phyloP scores from a whole-genome alignment of 2,888 invertebrate species.

The Microctonus hyperodae region DNA sequence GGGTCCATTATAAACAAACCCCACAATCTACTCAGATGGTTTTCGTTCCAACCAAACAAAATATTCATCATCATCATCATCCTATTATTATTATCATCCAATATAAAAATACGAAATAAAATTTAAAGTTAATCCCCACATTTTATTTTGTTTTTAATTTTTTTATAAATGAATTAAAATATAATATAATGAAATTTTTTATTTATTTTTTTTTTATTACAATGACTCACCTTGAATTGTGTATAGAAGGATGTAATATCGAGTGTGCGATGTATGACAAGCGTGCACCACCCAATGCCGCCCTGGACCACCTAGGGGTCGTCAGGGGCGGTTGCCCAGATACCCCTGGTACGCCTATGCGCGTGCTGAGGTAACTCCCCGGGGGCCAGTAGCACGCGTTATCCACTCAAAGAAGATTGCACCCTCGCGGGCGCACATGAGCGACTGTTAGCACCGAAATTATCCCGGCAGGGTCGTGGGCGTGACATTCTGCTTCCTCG shows the following conservation, averaged over 20 bases:
- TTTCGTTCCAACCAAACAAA: not conserved
- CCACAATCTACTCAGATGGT: not conserved
- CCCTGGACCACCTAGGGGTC: slow-evolving; percentile 63
- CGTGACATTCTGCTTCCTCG: slow-evolving; percentile 40
- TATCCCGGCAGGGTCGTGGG: slow-evolving; percentile 54
- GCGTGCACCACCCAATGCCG: slow-evolving; percentile 59
- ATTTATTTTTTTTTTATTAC: not conserved
- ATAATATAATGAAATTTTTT: too few relatives aligned
- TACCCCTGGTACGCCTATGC: slow-evolving; percentile 49
- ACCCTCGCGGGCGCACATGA: slow-evolving; percentile 38
- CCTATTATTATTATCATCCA: not conserved
- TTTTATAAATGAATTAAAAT: not conserved
- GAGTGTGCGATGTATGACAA: slow-evolving; percentile 31
- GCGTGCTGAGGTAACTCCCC: slow-evolving; percentile 53
- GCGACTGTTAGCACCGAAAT: slow-evolving; percentile 46
- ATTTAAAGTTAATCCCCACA: not conserved
- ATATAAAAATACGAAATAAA: not conserved
- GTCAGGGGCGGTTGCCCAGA: slow-evolving; percentile 58
- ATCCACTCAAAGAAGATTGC: slow-evolving; percentile 46
- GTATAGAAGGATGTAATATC: slow-evolving; percentile 3
- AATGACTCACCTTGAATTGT: slow-evolving; percentile 1
- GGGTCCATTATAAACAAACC: slow-evolving; percentile 4
- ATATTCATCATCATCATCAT: not conserved
- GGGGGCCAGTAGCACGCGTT: slow-evolving; percentile 42
- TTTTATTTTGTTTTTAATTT: not conserved